Evolutionary conservation across 1,140 invertebrate genomes (phyloP), one percentile per base, ranked within the genome.

Genomic region (Thalassaphorura encarpata): DNA sequence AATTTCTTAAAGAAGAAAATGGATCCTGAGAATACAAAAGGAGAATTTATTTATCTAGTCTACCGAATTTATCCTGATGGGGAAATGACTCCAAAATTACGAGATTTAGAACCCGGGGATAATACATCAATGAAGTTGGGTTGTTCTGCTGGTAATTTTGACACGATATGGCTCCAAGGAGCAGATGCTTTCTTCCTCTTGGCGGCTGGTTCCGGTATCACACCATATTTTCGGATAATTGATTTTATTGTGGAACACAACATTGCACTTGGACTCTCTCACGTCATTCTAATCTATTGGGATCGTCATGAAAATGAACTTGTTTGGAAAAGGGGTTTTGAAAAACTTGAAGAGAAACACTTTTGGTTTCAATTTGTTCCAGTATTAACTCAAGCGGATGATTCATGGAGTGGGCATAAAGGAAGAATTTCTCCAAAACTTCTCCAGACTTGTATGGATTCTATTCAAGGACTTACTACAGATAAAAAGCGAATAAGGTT

Each of bases 61-160:
- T 31, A 50, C 26, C 52, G 53, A 58, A 19, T 58, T 39, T 58
- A 58, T 48, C 29, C 26, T 1, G 45, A 52, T 41, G 56, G 56
- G 19, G 6, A 47, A 15, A 26, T 58, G 21, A 58, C 56, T 26
- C 40, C 33, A 21, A 8, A 42, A 13, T 27, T 57, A 2, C 28
- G n/a, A 23, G 2, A 45, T 11, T 26, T 54, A 2, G 8, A n/a
- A 18, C 3, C 27, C 6, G 11, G 21, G 26, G 23, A 54, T 6
- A 4, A 6, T 29, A 26, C n/a, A 8, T 5, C 39, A 8, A 15
- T 56, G 5, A 13, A 24, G 19, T 49, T 49, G 3, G 54, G 46
- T 29, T 50, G 6, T 26, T 18, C 36, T 23, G 2, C 8, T 39
- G 46, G 43, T 11, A 56, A 50, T 31, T 56, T 56, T 39, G 23